Conservation (phyloP, 2,797 vertebrate species). For the Acrossocheilus fasciatus region DNA sequence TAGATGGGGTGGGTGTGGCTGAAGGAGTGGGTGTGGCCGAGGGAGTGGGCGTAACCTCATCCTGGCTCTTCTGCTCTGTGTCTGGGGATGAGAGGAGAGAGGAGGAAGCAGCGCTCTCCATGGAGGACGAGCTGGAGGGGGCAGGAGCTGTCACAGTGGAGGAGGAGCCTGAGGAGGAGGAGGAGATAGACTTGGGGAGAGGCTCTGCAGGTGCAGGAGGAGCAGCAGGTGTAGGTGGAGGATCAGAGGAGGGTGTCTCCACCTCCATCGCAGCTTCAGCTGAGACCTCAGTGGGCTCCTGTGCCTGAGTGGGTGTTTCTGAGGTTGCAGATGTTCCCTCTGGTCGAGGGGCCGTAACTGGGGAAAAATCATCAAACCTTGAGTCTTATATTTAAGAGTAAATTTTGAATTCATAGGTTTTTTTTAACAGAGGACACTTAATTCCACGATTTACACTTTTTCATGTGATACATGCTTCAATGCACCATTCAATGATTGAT, state of each 20-base stretch:
- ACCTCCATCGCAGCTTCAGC: slow-evolving; percentile 78
- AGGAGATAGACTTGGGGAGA: slow-evolving; percentile 69
- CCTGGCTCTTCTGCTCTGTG: slow-evolving; percentile 81
- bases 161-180: slow-evolving; percentile 80
- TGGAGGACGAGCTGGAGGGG: slow-evolving; percentile 79
- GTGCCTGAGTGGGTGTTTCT: slow-evolving; percentile 76
- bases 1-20: slow-evolving; percentile 58
- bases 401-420: not conserved
- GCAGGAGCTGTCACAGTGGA: slow-evolving; percentile 80
- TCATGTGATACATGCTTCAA: not conserved
- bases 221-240: slow-evolving; percentile 49
- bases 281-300: slow-evolving; percentile 61
- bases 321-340: slow-evolving; percentile 74
- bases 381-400: not conserved
- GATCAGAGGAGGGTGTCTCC: slow-evolving; percentile 61
- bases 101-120: slow-evolving; percentile 78
- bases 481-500: not conserved
- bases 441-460: not conserved
- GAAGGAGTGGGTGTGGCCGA: slow-evolving; percentile 59
- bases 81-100: slow-evolving; percentile 83
- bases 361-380: slow-evolving; percentile 37
- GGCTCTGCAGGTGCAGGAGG: slow-evolving; percentile 65
- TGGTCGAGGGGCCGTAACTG: slow-evolving; percentile 83
- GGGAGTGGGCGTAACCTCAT: slow-evolving; percentile 57
- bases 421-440: not conserved